A percentile compares a stretch with the other conserved stretches of the same genome.
phyloP scores from a whole-genome alignment of 1,140 invertebrate species.

The Cotesia glomerata region DNA sequence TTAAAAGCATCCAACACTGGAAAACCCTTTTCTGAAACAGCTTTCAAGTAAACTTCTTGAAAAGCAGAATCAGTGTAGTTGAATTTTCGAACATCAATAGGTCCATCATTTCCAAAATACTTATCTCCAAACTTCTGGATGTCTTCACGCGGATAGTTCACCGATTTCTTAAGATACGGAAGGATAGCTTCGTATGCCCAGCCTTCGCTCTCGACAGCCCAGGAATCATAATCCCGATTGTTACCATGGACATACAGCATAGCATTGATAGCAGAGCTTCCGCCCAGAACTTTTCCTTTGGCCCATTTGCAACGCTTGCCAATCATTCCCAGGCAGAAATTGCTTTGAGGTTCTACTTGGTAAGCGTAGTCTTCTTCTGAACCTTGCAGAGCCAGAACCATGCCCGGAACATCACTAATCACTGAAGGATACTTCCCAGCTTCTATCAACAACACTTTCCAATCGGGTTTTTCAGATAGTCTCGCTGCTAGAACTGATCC shows the following conservation, averaged over 20 bases:
- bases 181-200: constrained; percentile 67
- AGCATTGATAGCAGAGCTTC: constrained; percentile 79
- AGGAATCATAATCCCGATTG: constrained; percentile 70
- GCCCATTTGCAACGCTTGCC: constrained; percentile 70
- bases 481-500: constrained; percentile 73
- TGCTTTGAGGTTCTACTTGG: constrained; percentile 66
- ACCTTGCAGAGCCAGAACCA: constrained; percentile 62
- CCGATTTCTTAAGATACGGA: constrained; percentile 65
- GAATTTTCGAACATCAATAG: constrained; percentile 56
- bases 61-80: constrained; percentile 56
- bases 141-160: constrained; percentile 48
- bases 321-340: constrained; percentile 62
- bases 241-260: constrained; percentile 82
- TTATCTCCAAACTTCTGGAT: constrained; percentile 40
- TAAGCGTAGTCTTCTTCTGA: constrained; percentile 72
- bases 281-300: constrained; percentile 76
- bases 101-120: constrained; percentile 48
- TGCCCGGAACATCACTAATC: constrained; percentile 62
- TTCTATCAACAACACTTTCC: constrained; percentile 68
- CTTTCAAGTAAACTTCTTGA: constrained; percentile 54
- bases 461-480: constrained; percentile 63
- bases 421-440: constrained; percentile 61
- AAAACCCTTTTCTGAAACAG: constrained; percentile 55
- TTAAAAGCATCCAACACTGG: constrained; percentile 53
- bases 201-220: constrained; percentile 67